These are phyloP conservation scores for Ceratoteleas bidentatus DNA, from an alignment of 1,140 invertebrate genomes.

Conservation along the genomic window DNA sequence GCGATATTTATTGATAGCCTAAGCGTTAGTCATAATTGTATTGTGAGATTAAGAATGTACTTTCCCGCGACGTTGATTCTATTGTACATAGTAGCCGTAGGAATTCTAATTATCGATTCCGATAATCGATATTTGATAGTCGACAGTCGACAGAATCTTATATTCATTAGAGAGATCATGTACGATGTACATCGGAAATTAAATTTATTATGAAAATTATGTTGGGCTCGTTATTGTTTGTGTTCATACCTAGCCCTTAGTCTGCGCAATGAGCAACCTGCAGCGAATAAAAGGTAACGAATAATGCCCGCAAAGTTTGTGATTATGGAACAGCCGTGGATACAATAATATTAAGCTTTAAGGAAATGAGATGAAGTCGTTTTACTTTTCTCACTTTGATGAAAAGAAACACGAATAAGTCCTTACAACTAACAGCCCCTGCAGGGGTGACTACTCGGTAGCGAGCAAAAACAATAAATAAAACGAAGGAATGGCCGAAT, in stretches of 20 bases:
- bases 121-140: conserved; percentile 58
- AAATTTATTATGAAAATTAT: conserved; percentile 53
- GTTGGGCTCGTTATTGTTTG: background rate
- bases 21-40: conserved; percentile 36
- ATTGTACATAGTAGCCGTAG: conserved; percentile 49
- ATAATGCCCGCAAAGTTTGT: conserved; percentile 32
- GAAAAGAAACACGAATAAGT: conserved; percentile 40
- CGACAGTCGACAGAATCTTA: conserved; percentile 51
- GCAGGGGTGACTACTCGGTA: conserved; percentile 44
- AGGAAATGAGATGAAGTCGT: conserved; percentile 50
- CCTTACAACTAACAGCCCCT: conserved; percentile 42
- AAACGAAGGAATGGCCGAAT: conserved; percentile 54
- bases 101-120: conserved; percentile 42
- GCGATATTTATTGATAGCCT: conserved; percentile 49
- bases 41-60: conserved; percentile 41
- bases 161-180: conserved; percentile 40
- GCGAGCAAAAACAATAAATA: conserved; percentile 53
- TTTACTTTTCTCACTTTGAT: conserved; percentile 44
- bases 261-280: background rate
- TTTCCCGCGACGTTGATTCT: conserved; percentile 11
- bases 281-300: conserved; percentile 1
- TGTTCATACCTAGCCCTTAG: conserved; percentile 2
- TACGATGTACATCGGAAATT: conserved; percentile 69
- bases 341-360: conserved; percentile 53
- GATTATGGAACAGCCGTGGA: conserved; percentile 29